phyloP scores from a whole-genome alignment of 2,888 invertebrate species.

The Resseliella maxima region DNA sequence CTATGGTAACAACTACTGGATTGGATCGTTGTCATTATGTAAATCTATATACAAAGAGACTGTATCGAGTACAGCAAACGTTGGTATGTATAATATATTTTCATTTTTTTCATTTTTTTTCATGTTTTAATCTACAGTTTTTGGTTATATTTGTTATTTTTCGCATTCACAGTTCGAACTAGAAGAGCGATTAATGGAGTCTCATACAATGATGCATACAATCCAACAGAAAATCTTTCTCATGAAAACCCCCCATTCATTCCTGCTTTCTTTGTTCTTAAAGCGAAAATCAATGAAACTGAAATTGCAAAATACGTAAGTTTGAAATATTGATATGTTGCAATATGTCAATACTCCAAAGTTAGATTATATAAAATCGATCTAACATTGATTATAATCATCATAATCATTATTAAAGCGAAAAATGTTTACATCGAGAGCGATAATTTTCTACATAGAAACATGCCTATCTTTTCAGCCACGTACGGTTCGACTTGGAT shows the following conservation, averaged over 20 bases:
- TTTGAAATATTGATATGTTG: constrained; percentile 54
- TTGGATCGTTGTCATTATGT: constrained; percentile 80
- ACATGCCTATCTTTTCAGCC: constrained; percentile 71
- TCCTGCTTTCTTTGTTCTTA: constrained; percentile 75
- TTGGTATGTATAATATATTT: neutral
- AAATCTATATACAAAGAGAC: constrained; percentile 72
- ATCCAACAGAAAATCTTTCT: neutral
- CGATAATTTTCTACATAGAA: no score
- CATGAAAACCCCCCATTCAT: constrained; percentile 72
- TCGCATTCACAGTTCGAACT: constrained; percentile 62
- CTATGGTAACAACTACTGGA: constrained; percentile 86
- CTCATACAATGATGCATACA: neutral
- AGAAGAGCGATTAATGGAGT: neutral
- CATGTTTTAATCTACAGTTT: no score
- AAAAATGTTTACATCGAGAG: no score
- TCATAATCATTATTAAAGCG: no score
- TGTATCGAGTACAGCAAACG: constrained; percentile 60
- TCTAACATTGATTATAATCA: no score
- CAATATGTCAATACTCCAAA: constrained; percentile 55
- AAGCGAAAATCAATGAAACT: constrained; percentile 71
- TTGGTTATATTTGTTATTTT: no score
- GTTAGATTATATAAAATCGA: no score
- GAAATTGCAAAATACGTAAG: constrained; percentile 64
- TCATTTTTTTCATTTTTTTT: constrained; percentile 61
- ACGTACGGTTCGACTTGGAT: constrained; percentile 78